Base-by-base conservation (phyloP, 2,797 vertebrate species). In the Hoplostethus atlanticus region DNA sequence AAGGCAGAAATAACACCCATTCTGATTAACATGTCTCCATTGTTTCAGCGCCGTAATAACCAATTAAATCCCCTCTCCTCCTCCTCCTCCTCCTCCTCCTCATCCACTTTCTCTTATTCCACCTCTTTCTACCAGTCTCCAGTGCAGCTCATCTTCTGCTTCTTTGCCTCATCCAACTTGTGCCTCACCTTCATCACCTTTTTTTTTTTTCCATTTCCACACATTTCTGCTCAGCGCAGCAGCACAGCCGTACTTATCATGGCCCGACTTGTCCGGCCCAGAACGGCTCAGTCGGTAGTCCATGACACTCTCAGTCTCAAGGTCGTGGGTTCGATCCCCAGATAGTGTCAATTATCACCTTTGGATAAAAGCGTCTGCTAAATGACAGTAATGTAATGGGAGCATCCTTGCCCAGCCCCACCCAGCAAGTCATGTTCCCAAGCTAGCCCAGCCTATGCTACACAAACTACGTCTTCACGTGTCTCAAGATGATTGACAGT, bases 401-500 rank as follows among this genome's bases (percentile, higher is more conserved):
- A 44, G 12, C 40, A 12, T 6, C 17, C 8, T 51, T 17, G 5
- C 16, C 12, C 12, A 16, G 13, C 47, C n/a, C 47, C 15, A 16
- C 16, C 15, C 47, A n/a, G 7, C 47, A 50, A 3, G n/a, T 16
- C 15, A 50, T 50, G 6, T 21, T 21, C 15, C 47, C 34, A 50
- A 50, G 6, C 34, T 6, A 4, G 6, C 4, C 34, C 34, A 34
- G 4, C 34, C 34, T 6, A 34, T 2, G 34, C 34, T 3, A 34
- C 4, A 3, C 34, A 4, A 34, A 5, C 3, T 17, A 31, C 54
- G 56, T 48, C 73, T 73, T 69, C 64, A 55, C 77, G 48, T 75
- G 34, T 58, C 44, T 71, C 56, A 31, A 66, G 70, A 77, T 77
- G 55, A 79, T 12, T 71, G 55, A 65, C 51, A 42, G 28, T 70